Conservation (phyloP, 2,797 vertebrate species). For the Sebastes trivittatus region DNA sequence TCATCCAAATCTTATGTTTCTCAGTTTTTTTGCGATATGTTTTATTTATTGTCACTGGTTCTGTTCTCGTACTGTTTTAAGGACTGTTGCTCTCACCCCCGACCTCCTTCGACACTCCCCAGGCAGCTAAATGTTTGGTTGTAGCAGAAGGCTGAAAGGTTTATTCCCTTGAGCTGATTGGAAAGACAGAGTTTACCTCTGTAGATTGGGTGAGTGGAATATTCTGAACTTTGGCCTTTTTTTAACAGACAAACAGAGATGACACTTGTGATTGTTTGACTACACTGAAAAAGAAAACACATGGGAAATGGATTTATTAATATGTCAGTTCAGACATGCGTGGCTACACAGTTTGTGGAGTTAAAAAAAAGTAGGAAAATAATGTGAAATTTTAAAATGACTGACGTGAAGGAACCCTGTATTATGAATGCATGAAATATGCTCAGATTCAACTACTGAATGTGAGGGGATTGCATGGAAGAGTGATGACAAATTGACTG, state of each 20-base stretch:
- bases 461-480: not conserved
- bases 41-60: slow-evolving; percentile 44
- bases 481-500: not conserved
- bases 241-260: not conserved
- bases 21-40: not conserved
- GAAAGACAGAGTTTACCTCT: not conserved
- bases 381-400: not conserved
- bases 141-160: slow-evolving; percentile 23
- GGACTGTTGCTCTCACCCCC: slow-evolving; percentile 1
- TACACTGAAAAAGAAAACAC: not conserved
- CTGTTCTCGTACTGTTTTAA: slow-evolving; percentile 12
- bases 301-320: not conserved
- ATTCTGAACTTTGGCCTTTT: not conserved
- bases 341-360: not conserved
- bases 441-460: not conserved
- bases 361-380: not conserved
- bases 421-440: not conserved
- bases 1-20: not conserved
- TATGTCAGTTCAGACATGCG: not conserved
- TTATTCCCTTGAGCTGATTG: not conserved
- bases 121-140: slow-evolving; percentile 58
- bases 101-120: slow-evolving; percentile 19
- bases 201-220: not conserved
- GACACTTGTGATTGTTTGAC: not conserved
- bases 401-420: not conserved